These are phyloP conservation scores for Urosaurus nigricauda DNA, from an alignment of 2,797 vertebrate species.

Conservation along the genomic window DNA sequence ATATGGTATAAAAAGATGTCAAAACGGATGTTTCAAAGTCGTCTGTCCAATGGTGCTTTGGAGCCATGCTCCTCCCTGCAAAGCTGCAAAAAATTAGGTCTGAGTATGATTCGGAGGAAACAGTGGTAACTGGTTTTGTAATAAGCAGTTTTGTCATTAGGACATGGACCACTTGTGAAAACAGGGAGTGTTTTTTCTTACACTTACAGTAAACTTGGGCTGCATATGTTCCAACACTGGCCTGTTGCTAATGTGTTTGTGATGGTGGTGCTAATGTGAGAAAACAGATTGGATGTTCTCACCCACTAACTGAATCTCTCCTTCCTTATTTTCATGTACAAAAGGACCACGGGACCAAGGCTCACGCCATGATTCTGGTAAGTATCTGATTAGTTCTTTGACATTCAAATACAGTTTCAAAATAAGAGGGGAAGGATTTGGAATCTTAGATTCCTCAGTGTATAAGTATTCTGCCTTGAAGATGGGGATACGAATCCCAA, in stretches of 20 bases:
- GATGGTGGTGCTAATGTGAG: not conserved
- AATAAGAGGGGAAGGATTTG: not conserved
- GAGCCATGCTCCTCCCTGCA: constrained; percentile 34
- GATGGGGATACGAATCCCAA: not conserved
- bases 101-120: constrained; percentile 11
- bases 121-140: constrained; percentile 35
- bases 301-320: constrained; percentile 47
- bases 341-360: constrained; percentile 88
- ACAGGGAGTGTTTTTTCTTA: constrained; percentile 18
- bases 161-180: constrained; percentile 27
- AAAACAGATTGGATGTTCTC: not conserved
- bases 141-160: constrained; percentile 27
- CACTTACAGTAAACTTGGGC: not conserved
- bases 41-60: constrained; percentile 21
- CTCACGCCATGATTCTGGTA: constrained; percentile 81
- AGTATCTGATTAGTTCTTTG: constrained; percentile 34
- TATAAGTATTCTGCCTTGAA: not conserved
- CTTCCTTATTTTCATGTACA: constrained; percentile 64
- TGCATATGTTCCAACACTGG: constrained; percentile 58
- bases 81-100: constrained; percentile 33
- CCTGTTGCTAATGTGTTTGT: constrained; percentile 33
- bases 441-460: not conserved
- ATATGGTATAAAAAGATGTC: constrained; percentile 21
- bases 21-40: constrained; percentile 5
- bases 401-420: not conserved